Conservation (phyloP, 2,797 vertebrate genomes). For the Eutrigla gurnardus region DNA sequence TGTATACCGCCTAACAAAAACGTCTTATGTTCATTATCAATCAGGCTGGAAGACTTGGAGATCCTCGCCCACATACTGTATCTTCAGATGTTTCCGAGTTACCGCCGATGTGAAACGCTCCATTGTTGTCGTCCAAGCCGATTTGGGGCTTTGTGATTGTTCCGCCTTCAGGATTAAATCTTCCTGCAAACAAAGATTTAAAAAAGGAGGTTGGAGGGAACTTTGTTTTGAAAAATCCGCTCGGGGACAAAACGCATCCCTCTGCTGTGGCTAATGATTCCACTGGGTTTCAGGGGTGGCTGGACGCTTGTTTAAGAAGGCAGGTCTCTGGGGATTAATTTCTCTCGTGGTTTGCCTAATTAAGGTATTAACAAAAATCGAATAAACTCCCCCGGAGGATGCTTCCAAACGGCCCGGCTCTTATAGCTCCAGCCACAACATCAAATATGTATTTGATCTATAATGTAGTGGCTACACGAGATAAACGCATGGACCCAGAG, state of each 20-base stretch:
- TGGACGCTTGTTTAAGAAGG: conserved; percentile 61
- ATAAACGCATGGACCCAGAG: conserved; percentile 68
- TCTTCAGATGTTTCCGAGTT: neutral
- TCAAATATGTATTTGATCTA: conserved; percentile 70
- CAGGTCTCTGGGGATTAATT: conserved; percentile 63
- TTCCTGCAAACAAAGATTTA: conserved; percentile 44
- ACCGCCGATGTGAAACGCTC: conserved; percentile 21
- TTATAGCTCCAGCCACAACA: conserved; percentile 48
- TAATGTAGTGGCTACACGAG: conserved; percentile 57
- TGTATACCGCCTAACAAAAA: conserved; percentile 18
- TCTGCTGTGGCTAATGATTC: conserved; percentile 62
- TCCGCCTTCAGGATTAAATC: conserved; percentile 28
- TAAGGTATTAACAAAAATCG: conserved; percentile 70
- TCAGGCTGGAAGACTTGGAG: conserved; percentile 15
- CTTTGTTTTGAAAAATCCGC: conserved; percentile 48
- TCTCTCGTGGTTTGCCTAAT: conserved; percentile 66
- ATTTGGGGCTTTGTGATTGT: conserved; percentile 40
- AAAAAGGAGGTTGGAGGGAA: conserved; percentile 36
- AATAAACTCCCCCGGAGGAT: conserved; percentile 60
- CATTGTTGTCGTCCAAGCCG: conserved; percentile 33
- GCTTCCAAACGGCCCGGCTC: conserved; percentile 32
- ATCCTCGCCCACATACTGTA: neutral
- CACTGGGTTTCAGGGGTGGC: conserved; percentile 61
- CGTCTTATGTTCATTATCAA: conserved; percentile 11
- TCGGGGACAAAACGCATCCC: conserved; percentile 39